Evolutionary conservation across 2,888 invertebrate genomes (phyloP).

Genomic region (Epirrhoe alternata): DNA sequence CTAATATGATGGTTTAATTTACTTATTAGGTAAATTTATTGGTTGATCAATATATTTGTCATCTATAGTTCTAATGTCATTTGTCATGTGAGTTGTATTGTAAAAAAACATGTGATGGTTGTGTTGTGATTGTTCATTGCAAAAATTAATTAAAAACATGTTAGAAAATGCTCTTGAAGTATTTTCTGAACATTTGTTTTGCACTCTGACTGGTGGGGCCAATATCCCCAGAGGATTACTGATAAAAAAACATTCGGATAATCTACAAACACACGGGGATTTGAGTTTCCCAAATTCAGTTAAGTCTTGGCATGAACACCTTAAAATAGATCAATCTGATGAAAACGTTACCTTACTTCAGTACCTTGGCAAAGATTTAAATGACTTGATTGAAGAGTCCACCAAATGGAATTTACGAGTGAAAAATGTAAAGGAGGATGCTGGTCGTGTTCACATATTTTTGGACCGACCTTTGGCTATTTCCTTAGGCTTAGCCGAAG

Average conservation of each 20-base stretch:
- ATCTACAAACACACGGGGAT: constrained; percentile 85
- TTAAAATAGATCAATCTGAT: constrained; percentile 40
- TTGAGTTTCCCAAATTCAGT: constrained; percentile 86
- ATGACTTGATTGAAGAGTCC: constrained; percentile 71
- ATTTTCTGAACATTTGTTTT: constrained; percentile 57
- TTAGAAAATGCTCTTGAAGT: constrained; percentile 56
- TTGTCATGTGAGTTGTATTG: neutral
- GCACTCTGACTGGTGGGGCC: constrained; percentile 53
- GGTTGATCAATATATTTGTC: no score
- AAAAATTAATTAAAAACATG: constrained; percentile 44
- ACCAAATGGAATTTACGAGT: constrained; percentile 78
- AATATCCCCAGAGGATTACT: constrained; percentile 54
- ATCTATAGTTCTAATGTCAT: no score
- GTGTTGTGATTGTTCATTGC: neutral
- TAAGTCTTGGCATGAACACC: constrained; percentile 83
- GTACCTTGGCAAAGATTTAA: constrained; percentile 59
- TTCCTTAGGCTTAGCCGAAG: constrained; percentile 57
- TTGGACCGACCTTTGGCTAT: constrained; percentile 74
- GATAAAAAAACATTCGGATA: constrained; percentile 85
- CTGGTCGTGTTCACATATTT: constrained; percentile 80
- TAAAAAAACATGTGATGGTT: no score
- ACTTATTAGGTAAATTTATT: no score
- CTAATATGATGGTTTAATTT: no score
- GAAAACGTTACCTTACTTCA: constrained; percentile 54
- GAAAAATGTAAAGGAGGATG: constrained; percentile 64